Percentiles rank a stretch among this genome's conserved stretches.
phyloP scores from a whole-genome alignment of 2,797 vertebrate genomes.

The Micrastur ruficollis region DNA sequence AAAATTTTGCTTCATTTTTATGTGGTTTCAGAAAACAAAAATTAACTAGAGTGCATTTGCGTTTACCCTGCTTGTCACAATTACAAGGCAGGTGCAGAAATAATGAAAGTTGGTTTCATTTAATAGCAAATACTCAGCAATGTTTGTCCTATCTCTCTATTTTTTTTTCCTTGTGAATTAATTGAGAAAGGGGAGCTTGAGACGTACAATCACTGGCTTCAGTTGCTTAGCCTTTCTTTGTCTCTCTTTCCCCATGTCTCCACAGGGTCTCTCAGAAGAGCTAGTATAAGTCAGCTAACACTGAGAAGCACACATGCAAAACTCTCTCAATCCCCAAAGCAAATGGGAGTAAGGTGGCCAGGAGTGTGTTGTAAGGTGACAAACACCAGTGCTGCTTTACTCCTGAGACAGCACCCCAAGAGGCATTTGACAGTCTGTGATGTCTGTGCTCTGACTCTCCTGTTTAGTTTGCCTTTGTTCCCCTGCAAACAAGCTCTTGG shows the following conservation, averaged over 20 bases:
- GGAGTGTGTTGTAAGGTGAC: background rate
- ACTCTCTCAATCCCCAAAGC: background rate
- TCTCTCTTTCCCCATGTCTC: background rate
- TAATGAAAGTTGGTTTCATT: background rate
- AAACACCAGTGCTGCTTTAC: background rate
- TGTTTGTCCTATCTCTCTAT: background rate
- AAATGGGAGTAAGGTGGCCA: background rate
- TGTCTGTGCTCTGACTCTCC: background rate
- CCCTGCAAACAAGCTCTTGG: background rate
- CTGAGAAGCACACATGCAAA: background rate
- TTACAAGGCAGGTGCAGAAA: slow-evolving; percentile 25
- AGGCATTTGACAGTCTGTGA: background rate
- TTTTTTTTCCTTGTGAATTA: background rate
- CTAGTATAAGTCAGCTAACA: background rate
- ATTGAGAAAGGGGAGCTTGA: background rate
- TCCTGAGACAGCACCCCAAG: background rate
- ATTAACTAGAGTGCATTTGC: slow-evolving; percentile 10
- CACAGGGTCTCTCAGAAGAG: background rate
- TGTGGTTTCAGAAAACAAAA: slow-evolving; percentile 48
- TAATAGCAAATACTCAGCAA: background rate
- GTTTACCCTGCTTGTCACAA: slow-evolving; percentile 27
- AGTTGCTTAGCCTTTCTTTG: background rate
- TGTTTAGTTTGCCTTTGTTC: background rate
- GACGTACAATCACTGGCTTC: background rate
- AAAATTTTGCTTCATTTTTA: slow-evolving; percentile 43